Base-by-base conservation (phyloP, 2,888 invertebrate species). In the Helobdella robusta region DNA sequence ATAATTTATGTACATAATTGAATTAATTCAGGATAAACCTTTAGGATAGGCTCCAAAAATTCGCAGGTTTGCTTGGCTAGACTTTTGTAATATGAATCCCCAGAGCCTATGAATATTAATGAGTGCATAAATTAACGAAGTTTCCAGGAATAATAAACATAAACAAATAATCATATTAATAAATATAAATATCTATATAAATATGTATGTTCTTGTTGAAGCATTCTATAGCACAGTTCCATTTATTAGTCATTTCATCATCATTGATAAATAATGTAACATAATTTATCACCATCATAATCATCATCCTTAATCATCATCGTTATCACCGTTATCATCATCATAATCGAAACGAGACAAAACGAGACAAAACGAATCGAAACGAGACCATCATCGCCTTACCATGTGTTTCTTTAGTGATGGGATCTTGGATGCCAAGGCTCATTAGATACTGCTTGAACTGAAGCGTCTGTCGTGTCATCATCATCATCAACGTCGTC, bases 341-440 rank as follows among this genome's bases (percentile, higher is more conserved):
- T 28, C 23, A 3, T 4, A 28, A 54, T 6, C 54, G 15, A 28
- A 18, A 54, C 54, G 30, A 30, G 54, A 54, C n/a, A n/a, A n/a
- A n/a, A n/a, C n/a, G n/a, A n/a, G n/a, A n/a, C n/a, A n/a, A n/a
- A n/a, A n/a, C n/a, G n/a, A n/a, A n/a, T n/a, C n/a, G n/a, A n/a
- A n/a, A n/a, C n/a, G n/a, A n/a, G n/a, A n/a, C n/a, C n/a, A n/a
- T n/a, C n/a, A n/a, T n/a, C n/a, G n/a, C n/a, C n/a, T n/a, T 56
- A 34, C 62, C 88, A 76, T 87, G 91, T 15, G 89, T 85, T 74
- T 91, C 91, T 75, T 93, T 85, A 0, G 95, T 97, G 0, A 97
- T 97, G 0, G 97, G 97, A 82, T 98, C 95, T 75, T 92, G 91
- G 71, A 98, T 93, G 72, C 98, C 98, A 74, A 98, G 84, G 78